A percentile compares a stretch with the other conserved stretches of the same genome.
Evolutionary conservation across 2,888 invertebrate genomes (phyloP).

Genomic region (Aspidiotus rigidus): DNA sequence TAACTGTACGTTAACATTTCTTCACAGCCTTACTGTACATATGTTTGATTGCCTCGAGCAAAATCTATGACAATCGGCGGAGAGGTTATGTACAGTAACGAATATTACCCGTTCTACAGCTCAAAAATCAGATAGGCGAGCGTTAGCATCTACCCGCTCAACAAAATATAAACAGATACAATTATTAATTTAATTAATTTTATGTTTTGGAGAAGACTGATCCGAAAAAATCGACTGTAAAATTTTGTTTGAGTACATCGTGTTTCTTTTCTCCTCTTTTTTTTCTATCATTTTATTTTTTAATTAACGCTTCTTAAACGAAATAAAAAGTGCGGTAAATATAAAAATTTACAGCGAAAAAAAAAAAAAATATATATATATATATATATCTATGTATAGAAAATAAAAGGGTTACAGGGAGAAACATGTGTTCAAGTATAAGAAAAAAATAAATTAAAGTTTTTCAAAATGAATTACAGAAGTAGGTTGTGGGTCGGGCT

Average conservation of each 20-base stretch:
- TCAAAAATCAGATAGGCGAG: too few relatives aligned
- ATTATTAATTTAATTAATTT: neutral
- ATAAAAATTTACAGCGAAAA: neutral
- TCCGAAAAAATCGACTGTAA: conserved; percentile 9
- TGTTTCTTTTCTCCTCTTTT: neutral
- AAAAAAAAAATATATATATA: conserved; percentile 21
- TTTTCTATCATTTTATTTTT: conserved; percentile 5
- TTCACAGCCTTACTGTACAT: too few relatives aligned
- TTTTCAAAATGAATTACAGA: conserved; percentile 31
- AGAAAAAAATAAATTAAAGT: conserved; percentile 31
- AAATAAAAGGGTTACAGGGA: conserved; percentile 3
- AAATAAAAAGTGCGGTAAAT: conserved; percentile 1
- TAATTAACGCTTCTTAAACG: conserved; percentile 22
- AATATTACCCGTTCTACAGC: too few relatives aligned
- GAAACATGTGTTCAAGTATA: conserved; percentile 17
- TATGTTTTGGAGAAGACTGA: too few relatives aligned
- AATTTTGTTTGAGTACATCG: neutral
- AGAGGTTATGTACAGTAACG: too few relatives aligned
- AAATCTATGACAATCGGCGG: too few relatives aligned
- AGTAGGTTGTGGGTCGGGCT: conserved; percentile 30
- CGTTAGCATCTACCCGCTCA: too few relatives aligned
- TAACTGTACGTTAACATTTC: too few relatives aligned
- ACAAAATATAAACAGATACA: too few relatives aligned
- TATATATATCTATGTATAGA: too few relatives aligned
- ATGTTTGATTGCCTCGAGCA: too few relatives aligned